Percentiles rank a stretch among this genome's conserved stretches.
phyloP scores from a whole-genome alignment of 2,888 invertebrate species.

The Buathra laborator region DNA sequence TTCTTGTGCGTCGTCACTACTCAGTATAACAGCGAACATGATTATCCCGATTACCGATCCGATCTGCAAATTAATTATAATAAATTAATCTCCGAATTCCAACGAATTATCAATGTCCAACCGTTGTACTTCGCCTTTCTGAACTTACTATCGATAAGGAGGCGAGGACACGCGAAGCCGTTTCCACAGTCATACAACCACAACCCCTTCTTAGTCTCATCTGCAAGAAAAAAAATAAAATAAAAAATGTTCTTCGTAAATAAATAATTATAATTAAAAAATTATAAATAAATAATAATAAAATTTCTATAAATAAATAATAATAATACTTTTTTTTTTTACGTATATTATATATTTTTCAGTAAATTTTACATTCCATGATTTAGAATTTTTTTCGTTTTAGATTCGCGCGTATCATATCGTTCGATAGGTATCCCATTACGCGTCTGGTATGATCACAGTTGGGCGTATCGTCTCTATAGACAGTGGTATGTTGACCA shows the following conservation, averaged over 20 bases:
- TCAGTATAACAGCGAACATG: neutral
- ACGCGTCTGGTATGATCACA: neutral
- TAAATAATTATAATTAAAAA: too few species aligned
- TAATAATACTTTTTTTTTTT: too few species aligned
- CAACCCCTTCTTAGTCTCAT: slow-evolving; percentile 45
- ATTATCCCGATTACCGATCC: slow-evolving; percentile 1
- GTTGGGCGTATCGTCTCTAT: neutral
- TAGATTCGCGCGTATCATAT: too few species aligned
- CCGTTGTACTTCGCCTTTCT: neutral
- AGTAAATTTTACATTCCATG: too few species aligned
- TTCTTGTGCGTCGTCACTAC: neutral
- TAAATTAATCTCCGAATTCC: neutral
- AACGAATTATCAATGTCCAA: neutral
- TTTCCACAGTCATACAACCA: slow-evolving; percentile 48
- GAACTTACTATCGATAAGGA: slow-evolving; percentile 19
- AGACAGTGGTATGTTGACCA: neutral
- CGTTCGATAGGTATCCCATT: neutral
- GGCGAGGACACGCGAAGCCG: slow-evolving; percentile 30
- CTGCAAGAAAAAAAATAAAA: slow-evolving; percentile 29
- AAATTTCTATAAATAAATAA: too few species aligned
- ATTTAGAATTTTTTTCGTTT: too few species aligned
- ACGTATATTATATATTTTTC: too few species aligned
- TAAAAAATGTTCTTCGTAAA: too few species aligned
- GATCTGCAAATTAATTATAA: slow-evolving; percentile 12
- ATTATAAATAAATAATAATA: too few species aligned